Base-by-base conservation (phyloP, 2,113 vertebrate genomes). In the Colaptes auratus region DNA sequence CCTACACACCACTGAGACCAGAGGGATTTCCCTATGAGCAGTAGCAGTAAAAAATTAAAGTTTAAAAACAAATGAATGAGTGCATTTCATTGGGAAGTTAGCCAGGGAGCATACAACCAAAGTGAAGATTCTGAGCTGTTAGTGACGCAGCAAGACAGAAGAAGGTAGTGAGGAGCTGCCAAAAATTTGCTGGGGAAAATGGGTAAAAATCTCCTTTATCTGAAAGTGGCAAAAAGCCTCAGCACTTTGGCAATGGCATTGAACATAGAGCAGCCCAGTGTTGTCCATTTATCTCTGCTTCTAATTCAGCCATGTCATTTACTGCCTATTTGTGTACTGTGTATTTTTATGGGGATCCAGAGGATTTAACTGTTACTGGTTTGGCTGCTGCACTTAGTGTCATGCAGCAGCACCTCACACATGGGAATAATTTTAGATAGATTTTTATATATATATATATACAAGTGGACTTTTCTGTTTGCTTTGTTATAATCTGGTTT, bases 351-450 rank as follows among this genome's bases (percentile, higher is more conserved):
- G 86, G 88, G 94, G 88, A 96, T 93, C 86, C 63, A 6, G 20
- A 52, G 90, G 83, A 94, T 94, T 94, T 96, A 90, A 93, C 92
- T 93, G 81, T 94, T 94, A 94, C 90, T 95, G 73, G 80, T 89
- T 92, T 95, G 94, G 83, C 92, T 95, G 89, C 81, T 69, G 80
- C 93, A 90, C 74, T 96, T 78, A 90, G 85, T 92, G 94, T 96
- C 95, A 95, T 72, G 90, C 88, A 84, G 93, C 96, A 96, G 94
- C 86, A 92, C 66, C 3, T 28, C 93, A 95, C 92, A 96, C 95
- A 96, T 96, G 96, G 93, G 83, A 96, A 61, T 90, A 86, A 96
- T 96, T 96, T 96, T 36, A 87, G 89, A 95, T 92, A 89, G 35
- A 70, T 71, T 83, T 50, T 75, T 84, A 42, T 39, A 39, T 12